A percentile compares a stretch with the other conserved stretches of the same genome.
phyloP scores from a whole-genome alignment of 2,113 vertebrate species.

The Alethe diademata region DNA sequence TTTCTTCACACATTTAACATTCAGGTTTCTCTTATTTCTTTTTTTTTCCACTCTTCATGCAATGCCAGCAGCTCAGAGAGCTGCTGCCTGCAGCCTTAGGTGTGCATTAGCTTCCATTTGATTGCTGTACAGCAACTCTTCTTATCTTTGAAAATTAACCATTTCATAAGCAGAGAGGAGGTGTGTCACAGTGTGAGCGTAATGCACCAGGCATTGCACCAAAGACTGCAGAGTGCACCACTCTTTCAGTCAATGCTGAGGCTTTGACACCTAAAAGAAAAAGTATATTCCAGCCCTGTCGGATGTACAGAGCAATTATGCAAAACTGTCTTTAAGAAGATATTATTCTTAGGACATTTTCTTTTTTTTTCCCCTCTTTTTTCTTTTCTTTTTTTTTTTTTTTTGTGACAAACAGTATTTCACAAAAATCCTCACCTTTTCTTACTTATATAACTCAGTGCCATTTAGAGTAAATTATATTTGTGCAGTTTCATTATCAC shows the following conservation, averaged over 20 bases:
- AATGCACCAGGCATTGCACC: constrained; percentile 65
- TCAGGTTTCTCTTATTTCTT: not conserved
- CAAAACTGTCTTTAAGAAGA: constrained; percentile 14
- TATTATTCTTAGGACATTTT: not conserved
- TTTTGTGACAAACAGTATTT: not conserved
- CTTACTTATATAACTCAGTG: not conserved
- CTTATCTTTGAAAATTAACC: constrained; percentile 62
- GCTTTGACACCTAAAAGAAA: constrained; percentile 33
- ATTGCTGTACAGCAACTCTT: constrained; percentile 50
- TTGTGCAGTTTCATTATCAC: constrained; percentile 2
- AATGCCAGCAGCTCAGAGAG: not conserved
- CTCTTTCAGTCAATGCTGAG: constrained; percentile 10
- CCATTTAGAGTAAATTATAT: constrained; percentile 22
- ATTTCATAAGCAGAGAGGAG: constrained; percentile 27
- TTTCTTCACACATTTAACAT: not conserved
- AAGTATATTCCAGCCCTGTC: constrained; percentile 28
- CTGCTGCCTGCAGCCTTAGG: constrained; percentile 28
- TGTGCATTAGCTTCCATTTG: constrained; percentile 41
- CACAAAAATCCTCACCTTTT: constrained; percentile 11
- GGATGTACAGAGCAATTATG: constrained; percentile 18
- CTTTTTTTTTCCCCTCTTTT: not conserved
- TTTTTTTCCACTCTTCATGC: not conserved
- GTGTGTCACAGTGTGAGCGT: not conserved
- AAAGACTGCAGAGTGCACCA: constrained; percentile 52
- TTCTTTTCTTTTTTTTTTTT: not conserved